phyloP scores from a whole-genome alignment of 1,140 invertebrate species.

The Papilio polyxenes region DNA sequence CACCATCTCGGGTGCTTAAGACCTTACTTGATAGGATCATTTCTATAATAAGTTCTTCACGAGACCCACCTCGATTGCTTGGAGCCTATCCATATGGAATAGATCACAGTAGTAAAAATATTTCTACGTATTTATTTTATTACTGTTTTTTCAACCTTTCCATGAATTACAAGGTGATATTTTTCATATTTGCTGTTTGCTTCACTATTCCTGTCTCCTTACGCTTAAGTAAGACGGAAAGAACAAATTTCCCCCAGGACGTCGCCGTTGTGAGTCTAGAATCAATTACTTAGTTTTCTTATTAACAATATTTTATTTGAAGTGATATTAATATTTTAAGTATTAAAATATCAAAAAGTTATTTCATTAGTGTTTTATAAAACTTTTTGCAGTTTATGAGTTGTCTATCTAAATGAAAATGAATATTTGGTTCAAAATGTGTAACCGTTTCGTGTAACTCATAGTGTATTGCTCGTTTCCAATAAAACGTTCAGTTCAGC shows the following conservation, averaged over 20 bases:
- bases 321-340: not conserved
- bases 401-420: not conserved
- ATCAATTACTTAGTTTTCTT: constrained; percentile 23
- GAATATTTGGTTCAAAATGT: not conserved
- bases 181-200: constrained; percentile 26
- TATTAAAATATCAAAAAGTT: not conserved
- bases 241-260: constrained; percentile 21
- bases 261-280: not conserved
- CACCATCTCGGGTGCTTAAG: too few relatives aligned
- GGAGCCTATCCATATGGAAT: too few relatives aligned
- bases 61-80: too few relatives aligned
- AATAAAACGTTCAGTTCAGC: constrained; percentile 31
- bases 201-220: constrained; percentile 3
- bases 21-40: too few relatives aligned
- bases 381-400: not conserved
- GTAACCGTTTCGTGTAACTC: not conserved
- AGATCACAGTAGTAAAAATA: too few relatives aligned
- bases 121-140: too few relatives aligned
- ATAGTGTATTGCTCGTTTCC: constrained; percentile 7
- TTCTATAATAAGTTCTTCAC: too few relatives aligned
- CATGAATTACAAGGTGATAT: constrained; percentile 39
- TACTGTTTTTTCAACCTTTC: not conserved
- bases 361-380: not conserved
- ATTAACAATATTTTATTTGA: constrained; percentile 6
- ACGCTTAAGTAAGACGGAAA: constrained; percentile 21